These are phyloP conservation scores for Temnothorax nylanderi DNA, from an alignment of 1,140 invertebrate species.

Conservation along the genomic window DNA sequence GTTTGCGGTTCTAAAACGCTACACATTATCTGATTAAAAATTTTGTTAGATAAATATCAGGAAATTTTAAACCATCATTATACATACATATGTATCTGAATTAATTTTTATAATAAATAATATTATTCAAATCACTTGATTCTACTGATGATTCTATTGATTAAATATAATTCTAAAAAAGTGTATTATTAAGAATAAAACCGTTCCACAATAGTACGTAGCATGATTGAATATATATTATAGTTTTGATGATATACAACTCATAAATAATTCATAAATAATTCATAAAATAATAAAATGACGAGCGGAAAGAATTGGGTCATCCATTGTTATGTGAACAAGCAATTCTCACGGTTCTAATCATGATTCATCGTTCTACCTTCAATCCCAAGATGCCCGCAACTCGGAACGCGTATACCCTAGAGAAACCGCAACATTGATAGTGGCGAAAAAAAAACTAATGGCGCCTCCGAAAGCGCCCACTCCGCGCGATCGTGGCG, in stretches of 20 bases:
- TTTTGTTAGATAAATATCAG: not conserved
- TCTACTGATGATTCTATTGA: not conserved
- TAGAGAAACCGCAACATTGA: constrained; percentile 51
- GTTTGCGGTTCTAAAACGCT: not conserved
- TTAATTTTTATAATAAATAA: not conserved
- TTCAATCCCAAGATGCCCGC: constrained; percentile 13
- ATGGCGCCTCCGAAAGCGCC: constrained; percentile 35
- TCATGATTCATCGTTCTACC: constrained; percentile 18
- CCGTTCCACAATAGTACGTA: not conserved
- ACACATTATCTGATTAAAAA: not conserved
- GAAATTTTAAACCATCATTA: not conserved
- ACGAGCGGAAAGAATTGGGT: not conserved
- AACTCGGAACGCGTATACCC: not conserved
- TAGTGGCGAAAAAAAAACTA: constrained; percentile 34
- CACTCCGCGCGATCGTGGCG: constrained; percentile 26
- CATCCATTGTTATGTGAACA: not conserved
- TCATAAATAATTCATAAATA: not conserved
- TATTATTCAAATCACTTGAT: not conserved
- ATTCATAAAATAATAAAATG: not conserved
- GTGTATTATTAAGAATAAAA: not conserved
- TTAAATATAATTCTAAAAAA: not conserved
- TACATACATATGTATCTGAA: not conserved
- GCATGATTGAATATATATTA: not conserved
- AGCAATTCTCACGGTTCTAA: constrained; percentile 28
- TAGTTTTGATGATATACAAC: not conserved